A percentile compares a stretch with the other conserved stretches of the same genome.
These are phyloP conservation scores for Pseudococcus viburni DNA, from an alignment of 2,888 invertebrate species.

Conservation along the genomic window DNA sequence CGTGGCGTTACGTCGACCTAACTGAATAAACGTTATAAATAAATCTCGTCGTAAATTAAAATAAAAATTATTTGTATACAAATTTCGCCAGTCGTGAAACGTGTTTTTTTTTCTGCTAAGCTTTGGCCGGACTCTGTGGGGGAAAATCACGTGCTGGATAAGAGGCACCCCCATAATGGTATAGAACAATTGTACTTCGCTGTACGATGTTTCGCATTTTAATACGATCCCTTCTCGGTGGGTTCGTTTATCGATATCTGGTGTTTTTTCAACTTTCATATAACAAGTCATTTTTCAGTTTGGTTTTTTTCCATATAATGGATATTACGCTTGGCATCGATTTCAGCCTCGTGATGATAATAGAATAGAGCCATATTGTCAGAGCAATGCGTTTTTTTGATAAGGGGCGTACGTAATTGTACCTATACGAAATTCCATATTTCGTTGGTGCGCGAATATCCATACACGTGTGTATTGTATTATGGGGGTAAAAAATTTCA, in stretches of 20 bases:
- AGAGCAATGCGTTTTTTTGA: background rate
- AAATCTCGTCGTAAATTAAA: background rate
- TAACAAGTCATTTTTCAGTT: constrained; percentile 14
- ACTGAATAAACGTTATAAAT: constrained; percentile 14
- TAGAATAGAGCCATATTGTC: constrained; percentile 7
- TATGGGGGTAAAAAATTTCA: background rate
- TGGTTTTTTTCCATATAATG: background rate
- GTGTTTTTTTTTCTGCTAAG: background rate
- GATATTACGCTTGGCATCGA: constrained; percentile 4
- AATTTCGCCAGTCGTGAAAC: background rate
- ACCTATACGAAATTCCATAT: background rate
- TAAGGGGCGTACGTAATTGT: constrained; percentile 14
- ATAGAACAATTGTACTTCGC: background rate
- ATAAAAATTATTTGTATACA: constrained; percentile 15
- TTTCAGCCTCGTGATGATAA: constrained; percentile 13
- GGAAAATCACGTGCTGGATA: background rate
- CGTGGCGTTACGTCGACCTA: background rate
- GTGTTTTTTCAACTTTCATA: constrained; percentile 7
- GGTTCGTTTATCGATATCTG: background rate
- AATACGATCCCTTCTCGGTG: background rate
- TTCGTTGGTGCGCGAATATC: background rate
- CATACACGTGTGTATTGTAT: constrained; percentile 14
- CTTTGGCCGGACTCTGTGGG: background rate
- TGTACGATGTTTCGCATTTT: constrained; percentile 6
- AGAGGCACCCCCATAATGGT: background rate